Percentiles rank a stretch among this genome's conserved stretches.
Conservation (phyloP, 2,113 vertebrate species). For the Shinisaurus crocodilurus region DNA sequence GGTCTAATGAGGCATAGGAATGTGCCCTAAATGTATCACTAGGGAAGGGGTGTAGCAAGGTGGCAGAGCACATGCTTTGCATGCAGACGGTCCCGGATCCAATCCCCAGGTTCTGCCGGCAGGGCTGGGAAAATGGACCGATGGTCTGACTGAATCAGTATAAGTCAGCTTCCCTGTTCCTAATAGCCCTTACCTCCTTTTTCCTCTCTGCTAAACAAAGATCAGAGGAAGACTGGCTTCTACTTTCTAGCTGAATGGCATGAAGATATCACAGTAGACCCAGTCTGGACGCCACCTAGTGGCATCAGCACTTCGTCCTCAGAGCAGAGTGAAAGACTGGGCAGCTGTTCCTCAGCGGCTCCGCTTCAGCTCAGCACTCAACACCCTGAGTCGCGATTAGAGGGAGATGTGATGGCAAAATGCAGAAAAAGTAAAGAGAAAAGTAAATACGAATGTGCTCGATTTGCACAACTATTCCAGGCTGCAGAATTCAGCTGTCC, state of each 20-base stretch:
- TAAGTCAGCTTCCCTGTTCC: not conserved
- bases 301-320: not conserved
- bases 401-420: too few species aligned
- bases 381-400: not conserved
- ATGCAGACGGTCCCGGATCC: too few species aligned
- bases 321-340: not conserved
- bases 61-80: too few species aligned
- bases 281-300: not conserved
- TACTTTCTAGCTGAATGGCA: not conserved
- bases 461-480: too few species aligned
- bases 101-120: too few species aligned
- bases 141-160: not conserved
- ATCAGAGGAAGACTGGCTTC: not conserved
- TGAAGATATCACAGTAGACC: rapidly evolving
- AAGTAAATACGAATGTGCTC: not conserved
- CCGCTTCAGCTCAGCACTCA: not conserved
- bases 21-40: too few species aligned
- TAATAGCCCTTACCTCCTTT: not conserved
- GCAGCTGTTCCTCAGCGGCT: not conserved
- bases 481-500: too few species aligned
- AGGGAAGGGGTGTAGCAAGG: too few species aligned
- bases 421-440: too few species aligned
- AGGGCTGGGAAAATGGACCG: not conserved
- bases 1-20: too few species aligned
- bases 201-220: not conserved